Evolutionary conservation across 1,140 invertebrate species (phyloP), one percentile per base, ranked within the genome.

Genomic region (Plutomurus gul): DNA sequence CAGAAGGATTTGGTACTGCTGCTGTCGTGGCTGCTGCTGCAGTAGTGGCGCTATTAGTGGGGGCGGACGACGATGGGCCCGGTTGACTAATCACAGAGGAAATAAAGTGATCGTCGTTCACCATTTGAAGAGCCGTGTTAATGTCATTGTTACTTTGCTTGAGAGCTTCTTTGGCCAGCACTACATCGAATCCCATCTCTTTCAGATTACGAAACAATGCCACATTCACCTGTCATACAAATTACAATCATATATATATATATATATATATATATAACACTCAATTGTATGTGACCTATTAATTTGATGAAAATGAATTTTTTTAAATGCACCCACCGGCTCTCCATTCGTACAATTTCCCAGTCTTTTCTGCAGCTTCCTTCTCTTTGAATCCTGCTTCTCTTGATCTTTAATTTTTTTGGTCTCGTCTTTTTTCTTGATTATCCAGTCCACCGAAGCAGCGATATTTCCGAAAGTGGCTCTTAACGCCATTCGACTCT

Each of bases 141-240:
- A 92, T 87, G 84, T 91, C 87, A 86, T 94, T 94, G 82, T 93
- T 91, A 16, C 88, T 86, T 78, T 89, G 88, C 78, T 89, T 87
- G 20, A 94, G 85, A 1, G 92, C 92, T 10, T 86, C 81, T 0
- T 87, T 84, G 2, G 91, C 89, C 11, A 89, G 84, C 6, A 87
- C 86, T 4, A 87, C 87, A 10, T 87, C 82, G 86, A 88, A 94
- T 0, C 93, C 92, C 93, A 94, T 93, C 37, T 88, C 88, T 30
- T 89, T 86, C 25, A 93, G 81, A 60, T 88, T 88, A 81, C 90
- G 88, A 33, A 91, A 87, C 70, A 87, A 87, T 20, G 87, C 84
- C 13, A 88, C 86, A 82, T 89, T 88, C 1, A 91, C 87, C 80
- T 89, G 89, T 1, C 76, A 88, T 49, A 51, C 72, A 49, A 74